Evolutionary conservation across 2,888 invertebrate species (phyloP), one percentile per base, ranked within the genome.

Genomic region (Achlya flavicornis): DNA sequence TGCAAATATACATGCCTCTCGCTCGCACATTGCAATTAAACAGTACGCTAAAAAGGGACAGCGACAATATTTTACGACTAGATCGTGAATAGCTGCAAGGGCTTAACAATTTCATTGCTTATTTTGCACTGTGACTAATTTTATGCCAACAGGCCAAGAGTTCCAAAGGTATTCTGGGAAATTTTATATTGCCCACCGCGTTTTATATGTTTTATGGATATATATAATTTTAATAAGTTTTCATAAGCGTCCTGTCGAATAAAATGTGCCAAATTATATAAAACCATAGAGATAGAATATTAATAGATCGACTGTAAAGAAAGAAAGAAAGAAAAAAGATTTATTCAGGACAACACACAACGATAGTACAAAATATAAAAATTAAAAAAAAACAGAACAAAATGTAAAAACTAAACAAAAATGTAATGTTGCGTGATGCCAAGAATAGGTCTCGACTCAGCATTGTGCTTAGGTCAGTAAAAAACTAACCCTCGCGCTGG

Each of bases 61-160:
- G 75, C 65, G 46, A 74, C 67, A 74, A 72, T 78, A 75, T 86
- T 92, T 92, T 90, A 91, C 87, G 91, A 90, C 80, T 83, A 80
- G 79, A 82, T 88, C 86, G 85, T 84, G 89, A 85, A 89, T 86
- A 83, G 85, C 86, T 83, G 75, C 77, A 76, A 86, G 86, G 87
- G 86, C 83, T 84, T 83, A 83, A 82, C 79, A 80, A 79, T 89
- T 91, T 86, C 86, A 89, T 91, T 89, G 88, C 89, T 91, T 88
- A 90, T 90, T 91, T 91, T 90, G 89, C 79, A 72, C 80, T 86
- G 83, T 83, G 88, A 91, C 91, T 91, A 91, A 91, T 91, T 91
- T 90, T 88, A 90, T 87, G 82, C 87, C 80, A 81, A 83, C 83
- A 80, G 78, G 72, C 74, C 73, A 76, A 73, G 76, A 75, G 79